Percentiles rank a stretch among this genome's conserved stretches.
phyloP scores from a whole-genome alignment of 2,888 invertebrate species.

The Diaphora mendica region DNA sequence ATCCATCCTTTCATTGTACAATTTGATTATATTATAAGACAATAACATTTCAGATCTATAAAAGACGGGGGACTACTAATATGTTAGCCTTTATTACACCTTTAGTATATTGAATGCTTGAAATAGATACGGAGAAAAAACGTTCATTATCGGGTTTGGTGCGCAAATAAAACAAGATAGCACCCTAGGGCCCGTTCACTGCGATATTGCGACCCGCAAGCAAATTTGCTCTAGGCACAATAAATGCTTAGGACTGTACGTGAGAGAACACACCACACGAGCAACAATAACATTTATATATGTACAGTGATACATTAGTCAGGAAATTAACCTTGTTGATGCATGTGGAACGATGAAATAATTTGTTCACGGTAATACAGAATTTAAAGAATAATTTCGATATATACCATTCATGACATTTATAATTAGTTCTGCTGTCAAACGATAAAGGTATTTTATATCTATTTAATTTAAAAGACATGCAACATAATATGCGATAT shows the following conservation, averaged over 20 bases:
- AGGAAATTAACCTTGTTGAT: slow-evolving; percentile 45
- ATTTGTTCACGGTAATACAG: neutral
- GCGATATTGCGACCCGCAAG: slow-evolving; percentile 84
- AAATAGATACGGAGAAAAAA: slow-evolving; percentile 75
- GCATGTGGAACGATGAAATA: slow-evolving; percentile 37
- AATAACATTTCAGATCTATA: slow-evolving; percentile 66
- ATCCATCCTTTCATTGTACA: slow-evolving; percentile 49
- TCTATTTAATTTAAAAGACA: no score
- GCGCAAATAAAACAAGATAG: slow-evolving; percentile 81
- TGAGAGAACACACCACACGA: slow-evolving; percentile 62
- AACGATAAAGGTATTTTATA: neutral
- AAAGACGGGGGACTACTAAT: slow-evolving; percentile 57
- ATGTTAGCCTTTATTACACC: slow-evolving; percentile 74
- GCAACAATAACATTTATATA: slow-evolving; percentile 69
- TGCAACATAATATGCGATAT: no score
- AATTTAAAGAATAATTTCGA: neutral
- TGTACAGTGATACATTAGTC: slow-evolving; percentile 60
- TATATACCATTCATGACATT: neutral
- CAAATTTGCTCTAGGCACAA: slow-evolving; percentile 84
- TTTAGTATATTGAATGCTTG: slow-evolving; percentile 76
- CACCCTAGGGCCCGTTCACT: slow-evolving; percentile 77
- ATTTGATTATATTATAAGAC: slow-evolving; percentile 65
- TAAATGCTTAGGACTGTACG: slow-evolving; percentile 79
- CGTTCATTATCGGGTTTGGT: slow-evolving; percentile 80
- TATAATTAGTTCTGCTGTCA: no score